Base-by-base conservation (phyloP, 2,888 invertebrate genomes). In the Dolichopus griseipennis region DNA sequence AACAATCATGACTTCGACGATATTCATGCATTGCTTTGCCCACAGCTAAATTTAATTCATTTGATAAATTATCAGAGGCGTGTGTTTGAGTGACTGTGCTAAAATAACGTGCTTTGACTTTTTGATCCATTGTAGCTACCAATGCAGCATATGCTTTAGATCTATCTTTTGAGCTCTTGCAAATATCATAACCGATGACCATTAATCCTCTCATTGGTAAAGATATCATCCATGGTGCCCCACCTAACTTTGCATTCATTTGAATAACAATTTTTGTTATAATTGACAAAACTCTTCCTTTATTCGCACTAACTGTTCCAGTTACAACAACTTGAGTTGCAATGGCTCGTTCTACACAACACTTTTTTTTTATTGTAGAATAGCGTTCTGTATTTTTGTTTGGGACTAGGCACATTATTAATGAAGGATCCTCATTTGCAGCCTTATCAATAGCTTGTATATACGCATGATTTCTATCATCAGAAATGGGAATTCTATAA, bases 261-360 rank as follows among this genome's bases (percentile, higher is more conserved):
- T 98, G 97, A 64, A 97, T 91, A 0, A 92, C 93, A 0, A 98
- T 88, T 83, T 97, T 97, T 0, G 95, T 95, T 0, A 92, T 92
- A 64, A 97, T 90, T 0, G 91, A 90, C 87, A 91, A 88, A 0
- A 86, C 83, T 73, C 76, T 64, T 78, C 77, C 65, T 82, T 73
- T 75, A 69, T 76, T 77, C 27, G 72, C 71, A 3, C 74, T 75
- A 0, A 73, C 72, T 9, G 75, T 76, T 66, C 75, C 74, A 1
- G 77, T 77, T 20, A 80, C 18, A 4, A 84, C 79, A 0, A 87
- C 85, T 75, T 92, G 91, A 0, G 88, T 87, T 0, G 90, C 89
- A 3, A 90, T 84, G 0, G 90, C 88, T 52, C 88, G 83, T 72
- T 93, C 92, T 0, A 92, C 85, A 15, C 87, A 90, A 72, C 90